Evolutionary conservation across 1,140 invertebrate genomes (phyloP), one percentile per base, ranked within the genome.

Genomic region (Philotrypesis tridentata): DNA sequence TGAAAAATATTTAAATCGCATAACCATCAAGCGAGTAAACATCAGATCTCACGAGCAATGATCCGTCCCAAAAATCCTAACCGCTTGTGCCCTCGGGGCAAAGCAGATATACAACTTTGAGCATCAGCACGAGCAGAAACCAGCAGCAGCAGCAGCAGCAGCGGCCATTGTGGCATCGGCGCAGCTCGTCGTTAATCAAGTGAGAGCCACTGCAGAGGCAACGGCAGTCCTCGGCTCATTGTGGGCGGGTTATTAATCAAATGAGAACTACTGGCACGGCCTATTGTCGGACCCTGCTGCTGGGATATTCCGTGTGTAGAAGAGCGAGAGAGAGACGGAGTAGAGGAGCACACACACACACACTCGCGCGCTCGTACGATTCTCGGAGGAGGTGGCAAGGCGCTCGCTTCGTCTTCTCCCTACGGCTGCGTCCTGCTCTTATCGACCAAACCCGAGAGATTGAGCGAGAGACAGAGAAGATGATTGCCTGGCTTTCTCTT

Each of bases 201-300:
- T 90, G 89, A 89, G 88, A 89, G 86, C 86, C 88, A 90, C 88
- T 90, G 89, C 81, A 21, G 27, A 55, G 25, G 48, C 82, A 83
- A 80, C 82, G 85, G 48, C 48, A 55, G 70, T 60, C 60, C n/a
- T 25, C 43, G 17, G 43, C 77, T 75, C 85, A 89, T 88, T 89
- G 88, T 90, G 87, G 86, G 85, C 82, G 85, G 86, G 87, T 89
- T 90, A 90, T 90, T 90, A 90, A 90, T 90, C 89, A 90, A 90
- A 89, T 90, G 89, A 90, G 89, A 90, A 87, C 89, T 88, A 90
- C 89, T 90, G 89, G 81, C 77, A 78, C 60, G 43, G 74, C 48
- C 68, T 40, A 89, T 90, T 90, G 89, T 89, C 86, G 87, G 63
- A 74, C 72, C 61, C 68, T 31, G 37, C 55, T 40, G 21, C 67